Conservation (phyloP, 1,140 invertebrate genomes). For the Alviniconcha marisindica region DNA sequence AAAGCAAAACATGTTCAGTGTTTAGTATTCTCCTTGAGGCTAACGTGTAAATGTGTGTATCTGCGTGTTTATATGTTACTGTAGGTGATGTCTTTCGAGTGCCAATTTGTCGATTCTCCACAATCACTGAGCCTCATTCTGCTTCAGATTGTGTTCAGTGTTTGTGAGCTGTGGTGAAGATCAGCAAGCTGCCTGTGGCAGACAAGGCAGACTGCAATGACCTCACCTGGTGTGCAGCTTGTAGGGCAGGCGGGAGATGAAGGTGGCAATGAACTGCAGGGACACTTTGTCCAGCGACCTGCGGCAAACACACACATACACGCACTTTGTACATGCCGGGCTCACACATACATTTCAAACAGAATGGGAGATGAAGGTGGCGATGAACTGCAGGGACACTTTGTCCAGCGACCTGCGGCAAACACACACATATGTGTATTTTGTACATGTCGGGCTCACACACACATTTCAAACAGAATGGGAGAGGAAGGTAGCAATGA, state of each 20-base stretch:
- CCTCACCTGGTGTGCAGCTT: slow-evolving; percentile 62
- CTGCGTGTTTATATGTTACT: no score
- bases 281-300: slow-evolving; percentile 66
- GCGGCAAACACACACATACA: slow-evolving; percentile 45
- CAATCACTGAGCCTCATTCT: no score
- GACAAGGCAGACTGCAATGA: no score
- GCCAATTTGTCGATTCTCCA: no score
- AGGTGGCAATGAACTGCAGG: slow-evolving; percentile 60
- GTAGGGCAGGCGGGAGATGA: slow-evolving; percentile 66
- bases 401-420: slow-evolving; percentile 68
- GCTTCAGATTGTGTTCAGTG: no score
- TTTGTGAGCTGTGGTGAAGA: no score
- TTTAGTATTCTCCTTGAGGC: no score
- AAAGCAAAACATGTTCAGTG: no score
- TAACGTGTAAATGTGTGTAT: no score
- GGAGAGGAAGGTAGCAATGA: slow-evolving; percentile 62
- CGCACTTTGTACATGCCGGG: not conserved
- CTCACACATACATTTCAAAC: slow-evolving; percentile 16
- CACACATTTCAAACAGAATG: slow-evolving; percentile 30
- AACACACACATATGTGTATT: slow-evolving; percentile 38
- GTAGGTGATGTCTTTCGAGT: no score
- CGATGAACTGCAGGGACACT: slow-evolving; percentile 63
- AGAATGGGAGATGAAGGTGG: slow-evolving; percentile 60
- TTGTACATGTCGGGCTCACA: not conserved
- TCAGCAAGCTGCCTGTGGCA: no score